Conservation (phyloP, 2,113 vertebrate genomes). For the Equus przewalskii region DNA sequence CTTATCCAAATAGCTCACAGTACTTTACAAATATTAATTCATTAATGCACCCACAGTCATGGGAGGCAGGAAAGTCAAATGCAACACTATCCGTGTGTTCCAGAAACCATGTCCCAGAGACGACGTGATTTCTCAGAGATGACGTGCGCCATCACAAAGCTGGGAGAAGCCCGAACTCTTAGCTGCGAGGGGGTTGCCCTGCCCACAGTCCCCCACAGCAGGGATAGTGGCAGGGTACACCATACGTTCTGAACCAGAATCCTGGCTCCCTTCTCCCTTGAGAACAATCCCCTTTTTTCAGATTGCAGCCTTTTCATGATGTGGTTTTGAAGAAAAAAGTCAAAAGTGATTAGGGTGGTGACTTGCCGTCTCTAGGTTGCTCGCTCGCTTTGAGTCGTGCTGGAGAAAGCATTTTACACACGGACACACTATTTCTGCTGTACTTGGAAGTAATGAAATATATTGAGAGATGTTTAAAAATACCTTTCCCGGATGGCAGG, state of each 20-base stretch:
- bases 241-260: fast-evolving
- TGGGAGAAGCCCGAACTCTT: not conserved
- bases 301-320: not conserved
- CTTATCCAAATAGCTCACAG: not conserved
- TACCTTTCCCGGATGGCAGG: not conserved
- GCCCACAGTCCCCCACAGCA: fast-evolving
- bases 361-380: not conserved
- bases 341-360: not conserved
- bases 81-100: fast-evolving
- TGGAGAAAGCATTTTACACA: fast-evolving
- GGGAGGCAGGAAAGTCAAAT: not conserved
- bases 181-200: fast-evolving
- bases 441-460: not conserved
- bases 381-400: fast-evolving
- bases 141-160: fast-evolving
- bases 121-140: fast-evolving
- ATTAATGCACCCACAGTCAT: fast-evolving
- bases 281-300: not conserved
- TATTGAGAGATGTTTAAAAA: not conserved
- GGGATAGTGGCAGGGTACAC: fast-evolving
- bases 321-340: not conserved
- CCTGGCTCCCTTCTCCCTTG: not conserved
- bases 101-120: fast-evolving
- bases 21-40: fast-evolving
- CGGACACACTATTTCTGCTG: not conserved